Evolutionary conservation across 2,797 vertebrate genomes (phyloP).

Genomic region (Peromyscus aztecus): DNA sequence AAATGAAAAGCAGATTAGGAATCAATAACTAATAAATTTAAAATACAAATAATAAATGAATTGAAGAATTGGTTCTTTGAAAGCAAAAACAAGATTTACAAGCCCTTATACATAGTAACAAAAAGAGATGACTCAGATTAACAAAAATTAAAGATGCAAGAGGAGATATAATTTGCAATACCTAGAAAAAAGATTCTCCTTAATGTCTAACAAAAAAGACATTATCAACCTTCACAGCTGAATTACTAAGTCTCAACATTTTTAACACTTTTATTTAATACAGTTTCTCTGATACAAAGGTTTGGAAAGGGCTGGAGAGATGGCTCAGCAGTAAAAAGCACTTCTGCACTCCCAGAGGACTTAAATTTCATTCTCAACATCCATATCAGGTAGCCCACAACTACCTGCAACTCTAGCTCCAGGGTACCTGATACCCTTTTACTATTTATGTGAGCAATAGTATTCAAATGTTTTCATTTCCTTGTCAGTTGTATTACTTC

Average conservation of each 20-base stretch:
- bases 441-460: not conserved
- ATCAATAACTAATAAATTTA: too few species aligned
- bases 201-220: not conserved
- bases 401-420: not conserved
- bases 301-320: not conserved
- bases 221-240: not conserved
- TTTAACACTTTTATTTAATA: not conserved
- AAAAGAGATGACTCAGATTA: not conserved
- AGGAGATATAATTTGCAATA: not conserved
- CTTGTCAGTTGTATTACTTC: not conserved
- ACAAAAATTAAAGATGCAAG: not conserved
- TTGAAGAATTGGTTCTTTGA: not conserved
- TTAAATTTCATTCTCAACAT: not conserved
- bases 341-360: not conserved
- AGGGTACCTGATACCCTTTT: not conserved
- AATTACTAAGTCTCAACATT: not conserved
- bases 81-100: not conserved
- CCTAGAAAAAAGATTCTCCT: not conserved
- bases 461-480: not conserved
- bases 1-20: not conserved
- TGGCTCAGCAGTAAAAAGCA: not conserved
- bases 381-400: not conserved
- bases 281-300: not conserved
- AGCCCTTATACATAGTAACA: not conserved
- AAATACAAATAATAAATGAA: too few species aligned